Evolutionary conservation across 2,888 invertebrate species (phyloP), one percentile per base, ranked within the genome.

Genomic region (Druceiella hillmani): DNA sequence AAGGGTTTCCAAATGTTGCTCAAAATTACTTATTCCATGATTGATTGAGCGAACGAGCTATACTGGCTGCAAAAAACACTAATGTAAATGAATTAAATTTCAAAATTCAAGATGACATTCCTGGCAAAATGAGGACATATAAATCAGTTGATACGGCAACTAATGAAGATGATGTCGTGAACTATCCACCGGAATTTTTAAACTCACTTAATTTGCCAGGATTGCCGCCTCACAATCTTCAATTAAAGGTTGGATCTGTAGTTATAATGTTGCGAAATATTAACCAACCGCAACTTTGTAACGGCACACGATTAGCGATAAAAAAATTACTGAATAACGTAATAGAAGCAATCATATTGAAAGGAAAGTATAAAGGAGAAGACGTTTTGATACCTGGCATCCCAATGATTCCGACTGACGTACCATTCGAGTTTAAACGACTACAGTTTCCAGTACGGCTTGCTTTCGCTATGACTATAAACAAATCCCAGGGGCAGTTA

Each of bases 141-240:
- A 55, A 55, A 55, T 57, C 55, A 43, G 45, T 55, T 46, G 45
- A 43, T 38, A 25, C n/a, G n/a, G n/a, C 32, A 36, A 52, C 44
- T 39, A 52, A 53, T 24, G 38, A 50, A 43, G 49, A 54, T 52
- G 55, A 54, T 33, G 50, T 46, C 3, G 50, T 51, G 22, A 54
- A 54, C 48, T 56, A 53, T 52, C 54, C 54, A 33, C 15, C 47
- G 7, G 53, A 55, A 46, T 54, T 53, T 53, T 54, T 54, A 47
- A 55, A 54, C 20, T 54, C 51, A 1, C 36, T 55, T 44, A 49
- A 54, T 13, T 43, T 51, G 35, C 50, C 50, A 14, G 52, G 53
- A 42, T 40, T 54, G 22, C 52, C 52, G 47, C 51, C 52, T 24
- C 51, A 55, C 24, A 52, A 52, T 52, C 42, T 54, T 11, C 48